phyloP scores from a whole-genome alignment of 2,113 vertebrate species.

The Myrmecobius fasciatus region DNA sequence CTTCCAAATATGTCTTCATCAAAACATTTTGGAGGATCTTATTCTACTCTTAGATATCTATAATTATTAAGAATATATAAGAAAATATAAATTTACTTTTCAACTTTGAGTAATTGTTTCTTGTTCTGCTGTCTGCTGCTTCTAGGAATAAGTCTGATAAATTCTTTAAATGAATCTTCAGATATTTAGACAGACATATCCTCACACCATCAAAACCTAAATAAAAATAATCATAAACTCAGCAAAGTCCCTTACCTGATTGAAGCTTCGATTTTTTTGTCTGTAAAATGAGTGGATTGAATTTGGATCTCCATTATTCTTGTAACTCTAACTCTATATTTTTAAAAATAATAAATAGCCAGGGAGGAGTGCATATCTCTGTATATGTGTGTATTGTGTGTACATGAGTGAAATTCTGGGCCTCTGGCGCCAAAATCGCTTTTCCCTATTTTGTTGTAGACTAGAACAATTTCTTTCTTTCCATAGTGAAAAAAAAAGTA shows the following conservation, averaged over 20 bases:
- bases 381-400: neutral
- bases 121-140: neutral
- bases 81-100: neutral
- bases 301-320: neutral
- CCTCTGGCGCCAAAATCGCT: neutral
- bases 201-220: neutral
- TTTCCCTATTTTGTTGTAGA: neutral
- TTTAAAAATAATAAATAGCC: neutral
- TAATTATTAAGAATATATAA: neutral
- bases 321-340: neutral
- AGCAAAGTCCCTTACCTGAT: neutral
- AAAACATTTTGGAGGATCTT: neutral
- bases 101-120: neutral
- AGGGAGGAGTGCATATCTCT: neutral
- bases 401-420: neutral
- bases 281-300: neutral
- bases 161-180: neutral
- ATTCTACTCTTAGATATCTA: neutral
- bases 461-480: neutral
- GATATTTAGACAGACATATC: neutral
- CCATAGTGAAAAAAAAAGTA: neutral
- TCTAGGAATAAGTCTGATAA: neutral
- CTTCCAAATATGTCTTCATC: neutral
- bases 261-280: neutral
- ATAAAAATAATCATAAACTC: neutral